phyloP scores from a whole-genome alignment of 2,113 vertebrate species.

The Melanerpes aurifrons region DNA sequence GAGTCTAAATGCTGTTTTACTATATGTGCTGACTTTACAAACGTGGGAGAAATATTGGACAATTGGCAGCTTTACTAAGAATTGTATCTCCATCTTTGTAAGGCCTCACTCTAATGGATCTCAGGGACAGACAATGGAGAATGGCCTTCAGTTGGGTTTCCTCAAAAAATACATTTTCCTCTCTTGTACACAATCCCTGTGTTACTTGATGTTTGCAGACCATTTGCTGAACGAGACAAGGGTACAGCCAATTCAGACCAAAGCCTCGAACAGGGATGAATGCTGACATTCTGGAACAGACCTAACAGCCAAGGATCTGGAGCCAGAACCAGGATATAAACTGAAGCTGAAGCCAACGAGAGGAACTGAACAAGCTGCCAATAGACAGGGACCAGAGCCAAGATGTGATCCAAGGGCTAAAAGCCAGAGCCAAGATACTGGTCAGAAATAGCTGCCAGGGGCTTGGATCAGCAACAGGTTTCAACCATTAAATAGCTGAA shows the following conservation, averaged over 20 bases:
- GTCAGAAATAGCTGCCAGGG: slow-evolving; percentile 38
- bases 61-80: not conserved
- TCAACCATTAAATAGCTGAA: not conserved
- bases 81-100: not conserved
- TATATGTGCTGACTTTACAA: fast-evolving
- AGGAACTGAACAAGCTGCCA: slow-evolving; percentile 2
- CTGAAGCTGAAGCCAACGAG: not conserved
- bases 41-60: not conserved
- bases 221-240: not conserved
- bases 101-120: not conserved
- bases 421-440: slow-evolving; percentile 3
- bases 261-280: slow-evolving; percentile 28
- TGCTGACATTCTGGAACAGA: slow-evolving; percentile 13
- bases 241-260: not conserved
- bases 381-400: not conserved
- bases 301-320: not conserved
- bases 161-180: not conserved
- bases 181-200: not conserved
- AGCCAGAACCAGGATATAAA: not conserved
- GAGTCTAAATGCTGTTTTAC: not conserved
- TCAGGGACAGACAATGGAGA: fast-evolving
- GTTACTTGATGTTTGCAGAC: slow-evolving; percentile 44
- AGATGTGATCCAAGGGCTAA: not conserved
- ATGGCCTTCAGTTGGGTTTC: not conserved
- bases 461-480: slow-evolving; percentile 5